phyloP scores from a whole-genome alignment of 2,113 vertebrate genomes.

The Aptenodytes forsteri region DNA sequence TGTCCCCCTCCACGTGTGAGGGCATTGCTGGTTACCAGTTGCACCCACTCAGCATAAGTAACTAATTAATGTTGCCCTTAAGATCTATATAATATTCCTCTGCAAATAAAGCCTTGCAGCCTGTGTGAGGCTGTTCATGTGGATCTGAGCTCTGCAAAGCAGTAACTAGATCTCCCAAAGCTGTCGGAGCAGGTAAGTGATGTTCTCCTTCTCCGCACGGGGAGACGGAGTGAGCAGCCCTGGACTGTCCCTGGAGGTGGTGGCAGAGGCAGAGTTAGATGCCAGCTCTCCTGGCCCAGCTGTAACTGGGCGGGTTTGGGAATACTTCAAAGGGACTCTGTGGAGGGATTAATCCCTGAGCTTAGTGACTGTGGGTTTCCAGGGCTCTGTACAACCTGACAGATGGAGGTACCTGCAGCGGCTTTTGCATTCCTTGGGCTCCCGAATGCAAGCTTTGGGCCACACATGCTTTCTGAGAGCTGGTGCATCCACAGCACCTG shows the following conservation, averaged over 20 bases:
- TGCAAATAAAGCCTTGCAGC: not conserved
- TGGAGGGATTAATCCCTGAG: not conserved
- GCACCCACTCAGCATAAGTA: not conserved
- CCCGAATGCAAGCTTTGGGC: not conserved
- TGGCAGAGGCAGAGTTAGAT: not conserved
- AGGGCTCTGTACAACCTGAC: not conserved
- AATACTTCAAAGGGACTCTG: not conserved
- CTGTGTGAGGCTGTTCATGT: not conserved
- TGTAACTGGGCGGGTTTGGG: not conserved
- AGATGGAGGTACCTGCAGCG: not conserved
- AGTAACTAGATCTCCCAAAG: not conserved
- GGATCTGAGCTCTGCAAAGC: conserved; percentile 4
- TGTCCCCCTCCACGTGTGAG: not conserved
- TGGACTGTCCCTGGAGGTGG: not conserved
- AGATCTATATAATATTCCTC: not conserved
- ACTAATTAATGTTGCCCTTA: not conserved
- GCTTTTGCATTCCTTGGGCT: not conserved
- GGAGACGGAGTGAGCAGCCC: not conserved
- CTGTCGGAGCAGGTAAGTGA: conserved; percentile 14
- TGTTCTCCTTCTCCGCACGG: not conserved
- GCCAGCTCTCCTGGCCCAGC: not conserved
- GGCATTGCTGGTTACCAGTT: not conserved
- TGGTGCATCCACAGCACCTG: not conserved
- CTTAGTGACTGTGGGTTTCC: not conserved
- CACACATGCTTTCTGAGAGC: not conserved